phyloP scores from a whole-genome alignment of 1,140 invertebrate genomes.

The Drosophila aff. region DNA sequence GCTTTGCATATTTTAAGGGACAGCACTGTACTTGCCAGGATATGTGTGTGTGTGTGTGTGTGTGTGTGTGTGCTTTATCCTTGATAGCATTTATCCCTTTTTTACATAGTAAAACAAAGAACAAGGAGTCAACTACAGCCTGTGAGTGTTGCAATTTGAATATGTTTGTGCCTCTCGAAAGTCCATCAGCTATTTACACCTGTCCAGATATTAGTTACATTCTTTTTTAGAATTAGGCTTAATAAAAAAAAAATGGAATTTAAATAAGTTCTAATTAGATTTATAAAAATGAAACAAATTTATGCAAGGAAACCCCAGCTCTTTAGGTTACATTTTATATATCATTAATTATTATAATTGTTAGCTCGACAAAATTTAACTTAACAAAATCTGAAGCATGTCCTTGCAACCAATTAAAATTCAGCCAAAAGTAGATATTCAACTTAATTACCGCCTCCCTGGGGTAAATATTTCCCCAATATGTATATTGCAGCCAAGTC shows the following conservation, averaged over 20 bases:
- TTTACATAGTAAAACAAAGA: conserved; percentile 67
- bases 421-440: neutral
- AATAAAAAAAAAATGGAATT: neutral
- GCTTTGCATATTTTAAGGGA: conserved; percentile 72
- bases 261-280: neutral
- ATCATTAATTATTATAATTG: too few relatives aligned
- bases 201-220: conserved; percentile 9
- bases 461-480: neutral
- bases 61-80: conserved; percentile 41
- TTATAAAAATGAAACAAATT: neutral
- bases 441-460: neutral
- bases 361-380: neutral
- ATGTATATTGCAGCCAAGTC: neutral
- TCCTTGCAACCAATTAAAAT: conserved; percentile 2
- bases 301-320: rapidly evolving
- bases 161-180: conserved; percentile 39
- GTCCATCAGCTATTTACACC: conserved; percentile 33
- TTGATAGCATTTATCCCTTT: conserved; percentile 70
- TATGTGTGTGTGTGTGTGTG: neutral
- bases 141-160: conserved; percentile 58
- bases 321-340: neutral
- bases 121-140: conserved; percentile 44
- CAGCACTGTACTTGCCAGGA: conserved; percentile 7
- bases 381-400: neutral
- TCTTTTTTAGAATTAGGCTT: neutral